Evolutionary conservation across 2,888 invertebrate species (phyloP), one percentile per base, ranked within the genome.

Genomic region (Pyralis farinalis): DNA sequence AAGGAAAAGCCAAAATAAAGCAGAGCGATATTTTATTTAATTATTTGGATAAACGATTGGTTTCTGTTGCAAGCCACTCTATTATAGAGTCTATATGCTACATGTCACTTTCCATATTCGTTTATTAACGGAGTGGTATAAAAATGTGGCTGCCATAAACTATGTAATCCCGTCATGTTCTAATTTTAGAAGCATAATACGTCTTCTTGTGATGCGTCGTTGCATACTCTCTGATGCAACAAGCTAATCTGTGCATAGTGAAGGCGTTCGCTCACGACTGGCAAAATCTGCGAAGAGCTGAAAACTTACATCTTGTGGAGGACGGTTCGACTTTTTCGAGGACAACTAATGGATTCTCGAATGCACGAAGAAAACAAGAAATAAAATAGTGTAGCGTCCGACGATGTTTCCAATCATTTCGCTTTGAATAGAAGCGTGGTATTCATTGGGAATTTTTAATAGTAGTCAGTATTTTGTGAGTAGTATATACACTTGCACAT

Each of bases 291-390:
- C 63, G 63, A 58, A 68, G 59, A 70, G 62, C 55, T 66, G 58
- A 66, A 71, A 68, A 70, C 63, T n/a, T 68, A 63, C 61, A 61
- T 63, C 59, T 51, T 50, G 44, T 52, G 45, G 51, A 49, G 46
- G 55, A 55, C 51, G 55, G 56, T 55, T 62, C 48, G 42, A 42
- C 50, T 55, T 67, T 63, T 50, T 51, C 46, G 45, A 39, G 49
- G 46, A 49, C 53, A 53, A 58, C 70, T 77, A 79, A 79, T 80
- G 76, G 75, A 75, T 71, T 72, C 63, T 53, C 54, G 44, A 66
- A 53, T 44, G 61, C 58, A 54, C 51, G 47, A 43, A 43, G 49
- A 53, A 56, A 63, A 66, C 53, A 56, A 56, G 51, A 53, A 54
- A 53, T 55, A 49, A 58, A 48, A 38, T 40, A 47, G 43, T 40